These are phyloP conservation scores for Sarotherodon lohbergeri DNA, from an alignment of 2,113 vertebrate genomes.

Conservation along the genomic window DNA sequence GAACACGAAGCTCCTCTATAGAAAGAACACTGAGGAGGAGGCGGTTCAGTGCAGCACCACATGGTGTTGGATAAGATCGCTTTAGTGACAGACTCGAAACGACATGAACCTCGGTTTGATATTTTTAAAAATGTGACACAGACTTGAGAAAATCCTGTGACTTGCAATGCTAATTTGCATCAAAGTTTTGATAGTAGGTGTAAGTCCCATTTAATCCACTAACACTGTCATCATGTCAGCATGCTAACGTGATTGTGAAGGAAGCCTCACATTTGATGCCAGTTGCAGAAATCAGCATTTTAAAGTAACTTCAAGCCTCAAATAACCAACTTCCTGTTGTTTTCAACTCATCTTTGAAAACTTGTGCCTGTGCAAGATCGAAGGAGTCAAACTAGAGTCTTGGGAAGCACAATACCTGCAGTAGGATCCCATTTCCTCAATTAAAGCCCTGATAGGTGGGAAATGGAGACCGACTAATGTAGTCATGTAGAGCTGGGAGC, in stretches of 20 bases:
- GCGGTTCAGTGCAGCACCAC: neutral
- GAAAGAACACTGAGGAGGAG: neutral
- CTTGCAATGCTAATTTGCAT: neutral
- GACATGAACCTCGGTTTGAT: neutral
- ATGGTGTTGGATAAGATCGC: neutral
- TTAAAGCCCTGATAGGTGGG: neutral
- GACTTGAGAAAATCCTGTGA: neutral
- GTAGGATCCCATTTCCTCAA: neutral
- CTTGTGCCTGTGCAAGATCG: neutral
- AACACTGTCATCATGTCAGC: neutral
- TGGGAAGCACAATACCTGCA: neutral
- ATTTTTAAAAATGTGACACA: neutral
- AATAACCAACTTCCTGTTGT: neutral
- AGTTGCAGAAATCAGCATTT: neutral
- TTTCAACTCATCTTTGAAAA: neutral
- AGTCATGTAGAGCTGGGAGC: neutral
- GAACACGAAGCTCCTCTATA: neutral
- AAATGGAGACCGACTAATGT: neutral
- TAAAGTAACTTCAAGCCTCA: neutral
- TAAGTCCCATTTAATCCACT: neutral
- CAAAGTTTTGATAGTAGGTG: neutral
- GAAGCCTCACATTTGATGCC: neutral
- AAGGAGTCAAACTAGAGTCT: neutral
- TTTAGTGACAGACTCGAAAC: neutral
- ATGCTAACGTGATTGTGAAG: neutral